Conservation (phyloP, 92 coral and sea anemone species). For the Parazoanthus darwini region DNA sequence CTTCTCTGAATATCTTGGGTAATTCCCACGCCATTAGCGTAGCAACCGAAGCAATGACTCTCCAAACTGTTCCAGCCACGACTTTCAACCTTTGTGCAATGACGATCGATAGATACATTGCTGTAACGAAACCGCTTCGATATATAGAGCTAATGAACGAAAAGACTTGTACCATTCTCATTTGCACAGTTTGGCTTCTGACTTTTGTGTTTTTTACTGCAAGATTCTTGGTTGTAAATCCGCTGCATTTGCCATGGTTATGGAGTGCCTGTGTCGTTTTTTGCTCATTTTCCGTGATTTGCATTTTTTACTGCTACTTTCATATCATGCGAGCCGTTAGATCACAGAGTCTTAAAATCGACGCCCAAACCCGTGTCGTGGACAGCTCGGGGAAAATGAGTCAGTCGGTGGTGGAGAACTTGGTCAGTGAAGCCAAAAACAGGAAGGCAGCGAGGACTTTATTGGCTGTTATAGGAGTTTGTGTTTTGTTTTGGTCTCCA, state of each 20-base stretch:
- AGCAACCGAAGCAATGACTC: conserved; percentile 26
- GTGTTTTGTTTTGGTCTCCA: not conserved
- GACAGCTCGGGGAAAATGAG: too few species aligned
- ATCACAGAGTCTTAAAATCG: not conserved
- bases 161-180: not conserved
- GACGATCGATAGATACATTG: conserved; percentile 51
- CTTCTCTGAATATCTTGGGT: conserved; percentile 27
- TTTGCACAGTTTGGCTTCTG: conserved; percentile 44
- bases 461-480: not conserved
- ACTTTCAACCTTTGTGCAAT: conserved; percentile 45
- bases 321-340: not conserved
- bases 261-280: not conserved
- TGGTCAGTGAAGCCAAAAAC: not conserved
- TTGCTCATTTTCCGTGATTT: not conserved
- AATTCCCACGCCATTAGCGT: conserved; percentile 7
- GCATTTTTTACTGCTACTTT: not conserved
- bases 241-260: not conserved
- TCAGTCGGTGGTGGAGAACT: too few species aligned
- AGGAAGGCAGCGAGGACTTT: not conserved
- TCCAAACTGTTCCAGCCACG: conserved; percentile 35
- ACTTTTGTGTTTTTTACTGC: conserved; percentile 4
- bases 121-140: conserved; percentile 39
- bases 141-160: conserved; percentile 26
- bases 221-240: not conserved
- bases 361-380: not conserved